These are phyloP conservation scores for Actinostola sp. DNA, from an alignment of 92 coral and sea anemone species.

Conservation along the genomic window DNA sequence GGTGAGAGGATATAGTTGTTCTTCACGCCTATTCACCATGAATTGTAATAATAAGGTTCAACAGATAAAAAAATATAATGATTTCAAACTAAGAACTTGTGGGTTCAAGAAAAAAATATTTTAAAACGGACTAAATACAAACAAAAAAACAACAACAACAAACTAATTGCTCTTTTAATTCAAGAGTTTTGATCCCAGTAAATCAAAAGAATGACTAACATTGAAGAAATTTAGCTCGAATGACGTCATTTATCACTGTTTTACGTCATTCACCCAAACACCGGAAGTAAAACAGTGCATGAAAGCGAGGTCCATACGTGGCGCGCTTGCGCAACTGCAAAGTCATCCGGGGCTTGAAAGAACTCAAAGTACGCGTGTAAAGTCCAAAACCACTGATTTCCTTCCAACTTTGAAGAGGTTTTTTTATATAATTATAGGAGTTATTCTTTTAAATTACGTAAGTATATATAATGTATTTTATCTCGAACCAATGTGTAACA, in stretches of 20 bases:
- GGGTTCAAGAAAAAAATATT: too few relatives aligned
- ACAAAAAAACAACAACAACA: too few relatives aligned
- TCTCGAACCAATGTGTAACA: neutral
- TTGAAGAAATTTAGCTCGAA: neutral
- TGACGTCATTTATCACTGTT: constrained; percentile 4
- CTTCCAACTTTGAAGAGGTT: constrained; percentile 42
- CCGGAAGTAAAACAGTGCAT: constrained; percentile 21
- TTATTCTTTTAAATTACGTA: constrained; percentile 24
- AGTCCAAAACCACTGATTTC: constrained; percentile 1
- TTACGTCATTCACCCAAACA: constrained; percentile 20
- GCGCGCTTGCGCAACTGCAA: constrained; percentile 95
- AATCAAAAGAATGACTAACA: too few relatives aligned
- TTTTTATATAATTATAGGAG: constrained; percentile 38
- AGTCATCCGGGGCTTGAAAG: constrained; percentile 77
- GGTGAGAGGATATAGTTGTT: too few relatives aligned
- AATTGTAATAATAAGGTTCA: too few relatives aligned
- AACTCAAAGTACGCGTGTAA: constrained; percentile 78
- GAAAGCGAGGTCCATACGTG: constrained; percentile 78
- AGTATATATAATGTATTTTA: constrained; percentile 31
- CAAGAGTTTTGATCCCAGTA: too few relatives aligned
- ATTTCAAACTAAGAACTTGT: too few relatives aligned
- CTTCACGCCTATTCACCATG: too few relatives aligned
- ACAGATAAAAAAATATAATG: too few relatives aligned
- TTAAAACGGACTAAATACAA: too few relatives aligned
- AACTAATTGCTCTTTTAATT: too few relatives aligned